phyloP scores from a whole-genome alignment of 2,888 invertebrate genomes.

The Herminia tarsipennalis region DNA sequence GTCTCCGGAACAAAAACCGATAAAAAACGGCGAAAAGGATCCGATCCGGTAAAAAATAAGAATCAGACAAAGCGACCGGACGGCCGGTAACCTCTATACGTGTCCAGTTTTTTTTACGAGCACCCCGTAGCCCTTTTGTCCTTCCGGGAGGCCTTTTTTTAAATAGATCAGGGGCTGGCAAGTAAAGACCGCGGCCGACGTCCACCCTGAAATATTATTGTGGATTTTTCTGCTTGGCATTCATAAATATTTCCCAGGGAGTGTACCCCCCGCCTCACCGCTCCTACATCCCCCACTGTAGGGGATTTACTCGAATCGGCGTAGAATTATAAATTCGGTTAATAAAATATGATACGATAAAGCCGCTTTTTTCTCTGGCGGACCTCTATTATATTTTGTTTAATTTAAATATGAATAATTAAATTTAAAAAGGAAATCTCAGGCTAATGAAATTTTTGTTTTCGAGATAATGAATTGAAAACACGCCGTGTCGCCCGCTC shows the following conservation, averaged over 20 bases:
- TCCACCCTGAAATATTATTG: constrained; percentile 85
- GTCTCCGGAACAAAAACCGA: constrained; percentile 85
- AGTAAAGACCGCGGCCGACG: constrained; percentile 78
- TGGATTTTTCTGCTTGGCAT: constrained; percentile 85
- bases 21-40: constrained; percentile 82
- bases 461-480: constrained; percentile 86
- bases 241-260: constrained; percentile 82
- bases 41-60: constrained; percentile 85
- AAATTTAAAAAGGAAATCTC: constrained; percentile 84
- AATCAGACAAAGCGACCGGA: constrained; percentile 81
- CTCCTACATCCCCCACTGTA: constrained; percentile 40
- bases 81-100: constrained; percentile 78
- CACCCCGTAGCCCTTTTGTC: constrained; percentile 78
- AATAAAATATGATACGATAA: constrained; percentile 86
- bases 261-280: constrained; percentile 35
- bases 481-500: constrained; percentile 73
- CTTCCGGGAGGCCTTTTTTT: constrained; percentile 83
- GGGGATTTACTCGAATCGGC: constrained; percentile 80
- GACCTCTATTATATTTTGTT: constrained; percentile 85
- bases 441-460: constrained; percentile 85
- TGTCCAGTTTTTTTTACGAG: constrained; percentile 83
- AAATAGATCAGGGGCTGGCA: constrained; percentile 84
- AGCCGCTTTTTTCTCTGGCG: constrained; percentile 73
- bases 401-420: constrained; percentile 86
- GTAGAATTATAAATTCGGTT: constrained; percentile 85